These are phyloP conservation scores for Esox lucius DNA, from an alignment of 2,797 vertebrate genomes.

Conservation along the genomic window DNA sequence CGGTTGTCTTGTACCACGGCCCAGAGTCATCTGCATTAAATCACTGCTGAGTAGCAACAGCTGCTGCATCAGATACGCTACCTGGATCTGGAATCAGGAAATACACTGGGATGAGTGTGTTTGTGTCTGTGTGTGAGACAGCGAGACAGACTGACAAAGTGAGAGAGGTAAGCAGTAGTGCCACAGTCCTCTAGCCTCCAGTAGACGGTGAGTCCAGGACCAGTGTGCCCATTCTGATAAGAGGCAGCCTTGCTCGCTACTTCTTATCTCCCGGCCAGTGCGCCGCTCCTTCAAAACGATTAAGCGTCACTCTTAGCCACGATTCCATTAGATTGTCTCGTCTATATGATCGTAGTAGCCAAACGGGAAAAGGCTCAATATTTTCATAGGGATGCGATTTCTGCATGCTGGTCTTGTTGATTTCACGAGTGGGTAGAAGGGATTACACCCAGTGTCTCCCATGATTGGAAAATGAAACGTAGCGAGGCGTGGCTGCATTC, in stretches of 20 bases:
- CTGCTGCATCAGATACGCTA: constrained; percentile 1
- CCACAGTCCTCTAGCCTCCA: constrained; percentile 5
- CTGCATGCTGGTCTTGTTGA: background rate
- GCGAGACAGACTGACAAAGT: background rate
- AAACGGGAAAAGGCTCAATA: background rate
- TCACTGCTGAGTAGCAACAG: constrained; percentile 31
- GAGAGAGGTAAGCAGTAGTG: background rate
- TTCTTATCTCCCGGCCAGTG: background rate
- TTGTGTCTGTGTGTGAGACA: background rate
- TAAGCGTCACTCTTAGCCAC: background rate
- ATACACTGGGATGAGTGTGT: background rate
- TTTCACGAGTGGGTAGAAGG: background rate
- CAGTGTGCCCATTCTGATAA: constrained; percentile 22
- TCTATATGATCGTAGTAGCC: background rate
- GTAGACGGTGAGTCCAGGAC: constrained; percentile 19
- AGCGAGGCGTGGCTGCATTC: background rate
- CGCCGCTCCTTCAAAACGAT: background rate
- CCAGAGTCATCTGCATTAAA: constrained; percentile 52
- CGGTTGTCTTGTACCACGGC: constrained; percentile 30
- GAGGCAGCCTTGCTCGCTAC: background rate
- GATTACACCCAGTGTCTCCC: background rate
- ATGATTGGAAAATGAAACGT: background rate
- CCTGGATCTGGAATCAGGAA: background rate
- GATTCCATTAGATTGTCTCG: background rate
- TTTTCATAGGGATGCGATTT: background rate